Percentiles rank a stretch among this genome's conserved stretches.
Conservation (phyloP, 1,140 invertebrate genomes). For the Drosophila tsacasi region DNA sequence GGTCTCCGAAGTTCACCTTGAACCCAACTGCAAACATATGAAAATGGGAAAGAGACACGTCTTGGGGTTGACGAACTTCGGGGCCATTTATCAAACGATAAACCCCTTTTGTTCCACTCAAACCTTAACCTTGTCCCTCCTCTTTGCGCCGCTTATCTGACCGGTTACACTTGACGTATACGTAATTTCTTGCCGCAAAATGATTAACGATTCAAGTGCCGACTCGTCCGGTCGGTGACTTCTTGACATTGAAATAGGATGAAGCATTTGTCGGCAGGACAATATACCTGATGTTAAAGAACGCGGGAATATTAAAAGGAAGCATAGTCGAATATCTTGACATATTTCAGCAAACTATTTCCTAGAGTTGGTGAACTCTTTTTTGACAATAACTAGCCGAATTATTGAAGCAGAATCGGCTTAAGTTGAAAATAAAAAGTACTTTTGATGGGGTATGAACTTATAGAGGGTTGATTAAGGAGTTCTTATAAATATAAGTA, state of each 20-base stretch:
- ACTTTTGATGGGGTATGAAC: not conserved
- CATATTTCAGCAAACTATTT: not conserved
- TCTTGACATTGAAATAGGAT: conserved; percentile 52
- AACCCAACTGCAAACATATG: conserved; percentile 38
- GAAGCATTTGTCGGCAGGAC: conserved; percentile 33
- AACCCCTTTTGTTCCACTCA: conserved; percentile 59
- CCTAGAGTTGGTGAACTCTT: not conserved
- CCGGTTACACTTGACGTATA: conserved; percentile 77
- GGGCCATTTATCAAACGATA: conserved; percentile 71
- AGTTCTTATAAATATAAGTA: not conserved
- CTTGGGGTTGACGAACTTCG: conserved; percentile 34
- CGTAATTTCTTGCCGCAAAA: conserved; percentile 65
- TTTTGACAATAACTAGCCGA: not conserved
- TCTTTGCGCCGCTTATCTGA: conserved; percentile 60
- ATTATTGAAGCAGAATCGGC: not conserved
- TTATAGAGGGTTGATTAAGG: not conserved
- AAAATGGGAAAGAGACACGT: not conserved
- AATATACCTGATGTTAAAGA: not conserved
- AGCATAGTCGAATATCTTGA: not conserved
- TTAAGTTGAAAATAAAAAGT: not conserved
- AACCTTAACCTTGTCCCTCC: conserved; percentile 56
- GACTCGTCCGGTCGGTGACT: conserved; percentile 36
- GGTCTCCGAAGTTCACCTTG: too few relatives aligned
- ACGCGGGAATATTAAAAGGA: not conserved
- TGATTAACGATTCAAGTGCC: conserved; percentile 67